These are phyloP conservation scores for Dendrolimus kikuchii DNA, from an alignment of 1,140 invertebrate genomes.

Conservation along the genomic window DNA sequence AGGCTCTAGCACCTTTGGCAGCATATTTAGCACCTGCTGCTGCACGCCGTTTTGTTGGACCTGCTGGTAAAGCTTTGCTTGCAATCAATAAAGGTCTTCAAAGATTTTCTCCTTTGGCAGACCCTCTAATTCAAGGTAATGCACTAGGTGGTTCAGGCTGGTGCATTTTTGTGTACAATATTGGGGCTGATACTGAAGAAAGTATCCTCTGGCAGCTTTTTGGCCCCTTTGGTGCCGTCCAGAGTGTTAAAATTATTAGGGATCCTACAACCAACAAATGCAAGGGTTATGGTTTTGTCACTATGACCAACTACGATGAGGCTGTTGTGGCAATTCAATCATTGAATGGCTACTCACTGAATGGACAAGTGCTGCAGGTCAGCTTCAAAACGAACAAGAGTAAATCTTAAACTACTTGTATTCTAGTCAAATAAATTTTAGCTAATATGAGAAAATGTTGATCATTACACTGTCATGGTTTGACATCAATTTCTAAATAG, in stretches of 20 bases:
- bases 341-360: conserved; percentile 91
- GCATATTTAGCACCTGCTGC: conserved; percentile 71
- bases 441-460: conserved; percentile 66
- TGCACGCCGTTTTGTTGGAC: conserved; percentile 68
- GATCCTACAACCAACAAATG: conserved; percentile 93
- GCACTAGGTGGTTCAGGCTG: conserved; percentile 84
- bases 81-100: conserved; percentile 92
- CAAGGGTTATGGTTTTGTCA: conserved; percentile 95
- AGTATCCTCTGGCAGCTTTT: conserved; percentile 94
- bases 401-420: conserved; percentile 72
- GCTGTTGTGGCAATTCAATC: conserved; percentile 91
- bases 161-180: conserved; percentile 96
- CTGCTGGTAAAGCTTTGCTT: conserved; percentile 82
- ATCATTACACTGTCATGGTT: conserved; percentile 65
- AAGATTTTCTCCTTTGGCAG: conserved; percentile 88
- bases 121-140: conserved; percentile 84
- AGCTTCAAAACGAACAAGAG: conserved; percentile 90
- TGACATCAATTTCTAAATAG: conserved; percentile 38
- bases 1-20: conserved; percentile 64
- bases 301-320: conserved; percentile 96
- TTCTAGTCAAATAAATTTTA: conserved; percentile 70
- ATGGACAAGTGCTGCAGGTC: conserved; percentile 91
- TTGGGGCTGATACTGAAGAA: conserved; percentile 93
- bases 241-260: conserved; percentile 92
- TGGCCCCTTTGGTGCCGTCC: conserved; percentile 93